phyloP scores from a whole-genome alignment of 2,113 vertebrate genomes.

The Brachyistius frenatus region DNA sequence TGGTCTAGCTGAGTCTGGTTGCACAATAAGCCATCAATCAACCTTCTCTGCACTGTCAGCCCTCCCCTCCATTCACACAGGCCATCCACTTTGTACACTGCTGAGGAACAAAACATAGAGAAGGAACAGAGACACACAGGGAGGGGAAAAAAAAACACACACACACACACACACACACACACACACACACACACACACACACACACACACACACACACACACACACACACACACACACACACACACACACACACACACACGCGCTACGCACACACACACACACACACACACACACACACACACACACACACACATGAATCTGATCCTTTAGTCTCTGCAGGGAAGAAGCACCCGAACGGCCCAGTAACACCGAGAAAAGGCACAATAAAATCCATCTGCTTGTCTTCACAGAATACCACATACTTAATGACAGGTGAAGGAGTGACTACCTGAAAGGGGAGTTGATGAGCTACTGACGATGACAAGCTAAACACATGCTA shows the following conservation, averaged over 20 bases:
- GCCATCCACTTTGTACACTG: constrained; percentile 75
- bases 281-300: background rate
- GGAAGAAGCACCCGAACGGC: constrained; percentile 54
- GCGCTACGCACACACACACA: too few species aligned
- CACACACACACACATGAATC: constrained; percentile 38
- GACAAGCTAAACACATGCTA: too few species aligned
- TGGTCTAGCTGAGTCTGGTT: constrained; percentile 81
- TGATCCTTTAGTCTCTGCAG: constrained; percentile 67
- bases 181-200: background rate
- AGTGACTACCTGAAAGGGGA: background rate
- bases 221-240: background rate
- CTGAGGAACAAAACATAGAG: constrained; percentile 70
- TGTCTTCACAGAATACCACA: background rate
- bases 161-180: too few species aligned
- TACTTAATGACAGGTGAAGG: background rate
- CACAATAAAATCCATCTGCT: background rate
- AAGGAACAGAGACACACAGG: constrained; percentile 36
- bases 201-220: constrained; percentile 14
- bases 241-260: constrained; percentile 16
- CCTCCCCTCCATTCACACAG: constrained; percentile 72
- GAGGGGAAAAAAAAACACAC: constrained; percentile 18
- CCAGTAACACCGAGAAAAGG: background rate
- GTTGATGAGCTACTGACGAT: too few species aligned
- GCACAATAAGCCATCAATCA: constrained; percentile 87
- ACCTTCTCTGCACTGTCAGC: constrained; percentile 76